Base-by-base conservation (phyloP, 2,888 invertebrate species). In the Tetragonisca angustula region DNA sequence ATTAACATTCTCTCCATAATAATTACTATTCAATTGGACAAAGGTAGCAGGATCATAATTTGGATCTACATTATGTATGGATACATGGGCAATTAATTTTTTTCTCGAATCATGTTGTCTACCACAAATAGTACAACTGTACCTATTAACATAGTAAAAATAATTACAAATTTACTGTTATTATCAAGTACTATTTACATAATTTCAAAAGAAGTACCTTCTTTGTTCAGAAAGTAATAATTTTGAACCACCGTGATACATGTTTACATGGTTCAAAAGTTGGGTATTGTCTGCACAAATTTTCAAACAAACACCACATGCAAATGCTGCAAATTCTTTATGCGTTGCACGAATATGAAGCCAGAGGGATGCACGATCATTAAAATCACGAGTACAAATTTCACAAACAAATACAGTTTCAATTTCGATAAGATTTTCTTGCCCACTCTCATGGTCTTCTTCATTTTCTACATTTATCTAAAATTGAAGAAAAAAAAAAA, bases 91-190 rank as follows among this genome's bases (percentile, higher is more conserved):
- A 81, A 95, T 93, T 70, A 95, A 91, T 84, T 95, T 95, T 89
- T 95, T 95, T 61, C 95, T 94, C 36, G 95, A 96, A 87, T 96
- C 96, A 85, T 96, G 96, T 86, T 95, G 95, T 79, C 95, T 95
- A 43, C 95, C 95, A 89, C 96, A 96, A 59, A 96, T 95, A 59
- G 95, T 95, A 81, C 95, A 95, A 69, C 95, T 94, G 76, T 94
- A 94, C 77, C 92, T 92, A 73, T 50, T n/a, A 72, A 49, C 17
- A 21, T 17, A 52, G 76, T 21, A n/a, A 15, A 52, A 64, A 15
- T 24, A 36, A 4, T 54, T 50, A 36, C 1, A 64, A n/a, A 32
- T 56, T 36, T n/a, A 9, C 17, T 9, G 11, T 3, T 15, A 36
- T 50, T 65, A 13, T 32, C 11, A 19, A 74, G 21, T 36, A 32